Evolutionary conservation across 2,113 vertebrate genomes (phyloP).

Genomic region (Sarotherodon lohbergeri): DNA sequence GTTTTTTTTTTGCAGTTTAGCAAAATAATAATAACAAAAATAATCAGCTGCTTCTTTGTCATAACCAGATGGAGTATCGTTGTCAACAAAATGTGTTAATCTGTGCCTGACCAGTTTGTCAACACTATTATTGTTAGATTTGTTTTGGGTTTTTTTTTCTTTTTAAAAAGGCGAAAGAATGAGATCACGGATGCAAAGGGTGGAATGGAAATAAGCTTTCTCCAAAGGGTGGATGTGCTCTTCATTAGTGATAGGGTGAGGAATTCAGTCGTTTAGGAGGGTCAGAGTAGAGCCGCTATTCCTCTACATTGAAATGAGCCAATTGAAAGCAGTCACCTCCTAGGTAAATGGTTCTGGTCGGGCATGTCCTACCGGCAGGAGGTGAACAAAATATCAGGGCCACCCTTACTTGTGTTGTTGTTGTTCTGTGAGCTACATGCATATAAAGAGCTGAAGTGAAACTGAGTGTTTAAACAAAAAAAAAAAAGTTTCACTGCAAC

Average conservation of each 20-base stretch:
- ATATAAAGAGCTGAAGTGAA: background rate
- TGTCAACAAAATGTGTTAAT: too few relatives aligned
- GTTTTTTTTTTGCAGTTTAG: background rate
- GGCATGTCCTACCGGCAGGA: background rate
- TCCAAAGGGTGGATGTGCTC: background rate
- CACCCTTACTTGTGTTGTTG: background rate
- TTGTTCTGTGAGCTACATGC: background rate
- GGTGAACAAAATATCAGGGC: background rate
- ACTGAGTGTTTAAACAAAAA: background rate
- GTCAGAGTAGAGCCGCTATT: background rate
- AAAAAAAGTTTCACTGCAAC: background rate
- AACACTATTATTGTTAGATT: too few relatives aligned
- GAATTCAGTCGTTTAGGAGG: background rate
- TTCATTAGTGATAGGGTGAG: background rate
- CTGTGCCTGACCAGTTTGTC: too few relatives aligned
- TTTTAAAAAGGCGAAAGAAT: background rate
- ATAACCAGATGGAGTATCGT: too few relatives aligned
- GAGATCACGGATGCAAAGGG: background rate
- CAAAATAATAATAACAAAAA: background rate
- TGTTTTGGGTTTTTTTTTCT: background rate
- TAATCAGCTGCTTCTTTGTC: too few relatives aligned
- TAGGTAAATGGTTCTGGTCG: background rate
- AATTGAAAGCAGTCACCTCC: background rate
- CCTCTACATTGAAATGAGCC: background rate
- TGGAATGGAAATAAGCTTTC: background rate